phyloP scores from a whole-genome alignment of 2,888 invertebrate species.

The Hypercompe scribonia region DNA sequence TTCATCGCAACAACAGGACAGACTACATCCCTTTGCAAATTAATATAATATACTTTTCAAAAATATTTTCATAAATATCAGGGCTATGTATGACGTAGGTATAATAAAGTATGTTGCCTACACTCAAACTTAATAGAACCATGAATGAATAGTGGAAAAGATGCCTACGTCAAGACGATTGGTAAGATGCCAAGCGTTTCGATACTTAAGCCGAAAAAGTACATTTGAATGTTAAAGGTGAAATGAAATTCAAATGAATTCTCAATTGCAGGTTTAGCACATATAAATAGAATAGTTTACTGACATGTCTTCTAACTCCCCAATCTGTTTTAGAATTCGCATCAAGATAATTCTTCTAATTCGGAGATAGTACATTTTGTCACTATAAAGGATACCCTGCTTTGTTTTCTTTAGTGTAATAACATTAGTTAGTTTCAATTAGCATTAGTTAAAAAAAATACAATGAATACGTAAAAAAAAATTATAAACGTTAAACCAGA shows the following conservation, averaged over 20 bases:
- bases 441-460: too few species aligned
- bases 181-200: conserved; percentile 66
- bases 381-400: too few species aligned
- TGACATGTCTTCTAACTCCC: neutral
- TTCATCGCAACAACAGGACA: too few species aligned
- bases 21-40: too few species aligned
- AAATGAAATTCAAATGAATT: conserved; percentile 54
- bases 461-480: too few species aligned
- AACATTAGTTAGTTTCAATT: too few species aligned
- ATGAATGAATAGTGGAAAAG: conserved; percentile 66
- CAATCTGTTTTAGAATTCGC: neutral
- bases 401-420: too few species aligned
- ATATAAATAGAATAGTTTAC: neutral
- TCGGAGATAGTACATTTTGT: too few species aligned
- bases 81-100: neutral
- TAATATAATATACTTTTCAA: neutral
- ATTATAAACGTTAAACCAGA: too few species aligned
- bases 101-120: conserved; percentile 13
- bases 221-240: conserved; percentile 69
- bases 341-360: neutral
- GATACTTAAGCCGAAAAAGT: conserved; percentile 65
- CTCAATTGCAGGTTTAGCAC: conserved; percentile 30
- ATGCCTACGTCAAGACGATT: conserved; percentile 63
- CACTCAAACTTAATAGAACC: conserved; percentile 53
- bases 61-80: conserved; percentile 1